Percentiles rank a stretch among this genome's conserved stretches.
Evolutionary conservation across 2,113 vertebrate genomes (phyloP).

Genomic region (Colistium nudipinnis): DNA sequence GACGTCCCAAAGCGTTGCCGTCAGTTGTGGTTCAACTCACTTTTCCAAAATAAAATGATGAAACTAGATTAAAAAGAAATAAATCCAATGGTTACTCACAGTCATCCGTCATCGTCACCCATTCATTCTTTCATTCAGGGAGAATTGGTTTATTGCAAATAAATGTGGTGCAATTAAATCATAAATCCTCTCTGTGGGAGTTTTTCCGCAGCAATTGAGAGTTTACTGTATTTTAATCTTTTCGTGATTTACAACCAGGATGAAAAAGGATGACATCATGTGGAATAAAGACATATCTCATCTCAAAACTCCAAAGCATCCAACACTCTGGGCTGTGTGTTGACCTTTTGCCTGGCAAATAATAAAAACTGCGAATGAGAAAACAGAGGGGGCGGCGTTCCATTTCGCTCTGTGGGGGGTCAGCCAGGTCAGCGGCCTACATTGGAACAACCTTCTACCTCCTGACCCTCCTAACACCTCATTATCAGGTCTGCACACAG

Average conservation of each 20-base stretch:
- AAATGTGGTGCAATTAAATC: neutral
- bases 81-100: too few relatives aligned
- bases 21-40: too few relatives aligned
- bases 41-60: too few relatives aligned
- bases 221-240: slow-evolving; percentile 7
- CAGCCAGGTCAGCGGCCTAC: slow-evolving; percentile 34
- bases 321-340: neutral
- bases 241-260: slow-evolving; percentile 8
- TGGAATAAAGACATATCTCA: neutral
- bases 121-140: neutral
- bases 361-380: slow-evolving; percentile 32
- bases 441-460: slow-evolving; percentile 60
- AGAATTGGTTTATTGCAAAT: neutral
- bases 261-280: slow-evolving; percentile 27
- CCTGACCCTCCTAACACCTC: slow-evolving; percentile 67
- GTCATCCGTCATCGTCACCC: too few relatives aligned
- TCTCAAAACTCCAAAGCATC: slow-evolving; percentile 3
- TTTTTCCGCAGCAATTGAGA: slow-evolving; percentile 7
- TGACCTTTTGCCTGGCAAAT: too few relatives aligned
- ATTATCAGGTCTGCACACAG: slow-evolving; percentile 56
- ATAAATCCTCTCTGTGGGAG: neutral
- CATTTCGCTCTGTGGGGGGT: slow-evolving; percentile 41
- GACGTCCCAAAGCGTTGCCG: too few relatives aligned
- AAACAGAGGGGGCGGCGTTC: slow-evolving; percentile 6
- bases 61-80: neutral